Evolutionary conservation across 2,113 vertebrate species (phyloP).

Genomic region (Tympanuchus pallidicinctus): DNA sequence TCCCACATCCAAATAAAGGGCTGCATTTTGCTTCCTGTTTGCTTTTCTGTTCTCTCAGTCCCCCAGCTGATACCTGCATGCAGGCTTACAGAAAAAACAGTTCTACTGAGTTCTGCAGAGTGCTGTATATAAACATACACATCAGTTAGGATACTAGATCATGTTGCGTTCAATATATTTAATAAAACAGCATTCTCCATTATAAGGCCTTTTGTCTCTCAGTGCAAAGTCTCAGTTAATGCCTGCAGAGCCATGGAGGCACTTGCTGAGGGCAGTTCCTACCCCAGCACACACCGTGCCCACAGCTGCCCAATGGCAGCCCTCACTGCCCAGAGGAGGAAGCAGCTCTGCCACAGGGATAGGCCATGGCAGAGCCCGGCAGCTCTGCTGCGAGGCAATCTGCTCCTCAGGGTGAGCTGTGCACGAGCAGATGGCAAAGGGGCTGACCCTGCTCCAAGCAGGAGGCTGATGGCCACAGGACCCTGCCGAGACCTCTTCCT

Average conservation of each 20-base stretch:
- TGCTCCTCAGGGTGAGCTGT: neutral
- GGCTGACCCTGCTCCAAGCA: neutral
- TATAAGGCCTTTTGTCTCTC: neutral
- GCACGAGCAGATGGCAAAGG: neutral
- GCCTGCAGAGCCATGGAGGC: accelerated
- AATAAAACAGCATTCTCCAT: neutral
- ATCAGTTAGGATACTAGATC: neutral
- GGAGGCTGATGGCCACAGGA: neutral
- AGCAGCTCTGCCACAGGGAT: neutral
- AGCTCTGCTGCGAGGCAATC: neutral
- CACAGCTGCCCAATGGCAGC: accelerated
- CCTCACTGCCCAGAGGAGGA: neutral
- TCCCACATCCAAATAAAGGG: conserved; percentile 11
- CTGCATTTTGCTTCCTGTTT: neutral
- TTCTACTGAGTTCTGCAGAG: neutral
- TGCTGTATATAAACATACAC: neutral
- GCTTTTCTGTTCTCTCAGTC: neutral
- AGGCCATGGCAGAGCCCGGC: accelerated
- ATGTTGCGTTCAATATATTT: neutral
- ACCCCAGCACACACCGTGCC: accelerated
- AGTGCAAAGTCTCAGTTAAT: neutral
- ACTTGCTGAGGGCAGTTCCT: neutral
- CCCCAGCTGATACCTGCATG: neutral
- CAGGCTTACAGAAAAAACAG: neutral
- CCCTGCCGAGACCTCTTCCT: neutral